phyloP scores from a whole-genome alignment of 2,888 invertebrate species.

The Andrena hattorfiana region DNA sequence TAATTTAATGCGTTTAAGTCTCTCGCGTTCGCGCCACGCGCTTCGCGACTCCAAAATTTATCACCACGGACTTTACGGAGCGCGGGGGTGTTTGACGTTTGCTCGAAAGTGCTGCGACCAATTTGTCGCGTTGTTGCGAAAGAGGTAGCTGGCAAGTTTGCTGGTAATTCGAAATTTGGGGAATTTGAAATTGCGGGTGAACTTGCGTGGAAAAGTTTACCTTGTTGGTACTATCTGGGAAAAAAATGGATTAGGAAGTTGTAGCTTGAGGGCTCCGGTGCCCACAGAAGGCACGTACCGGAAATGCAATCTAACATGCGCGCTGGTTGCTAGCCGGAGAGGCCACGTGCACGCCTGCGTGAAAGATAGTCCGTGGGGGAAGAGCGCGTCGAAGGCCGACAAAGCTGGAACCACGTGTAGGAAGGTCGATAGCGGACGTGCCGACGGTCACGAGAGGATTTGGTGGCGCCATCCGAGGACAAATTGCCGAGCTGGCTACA shows the following conservation, averaged over 20 bases:
- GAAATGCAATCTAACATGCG: constrained; percentile 46
- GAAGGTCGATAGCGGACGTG: constrained; percentile 76
- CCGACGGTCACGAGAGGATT: constrained; percentile 55
- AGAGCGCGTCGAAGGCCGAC: constrained; percentile 1
- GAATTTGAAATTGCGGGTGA: neutral
- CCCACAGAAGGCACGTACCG: constrained; percentile 24
- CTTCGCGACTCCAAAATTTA: constrained; percentile 22
- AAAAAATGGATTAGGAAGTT: constrained; percentile 30
- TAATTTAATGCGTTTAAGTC: constrained; percentile 80
- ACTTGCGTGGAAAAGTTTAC: neutral
- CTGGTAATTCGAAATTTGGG: too few species aligned
- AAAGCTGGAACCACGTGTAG: constrained; percentile 41
- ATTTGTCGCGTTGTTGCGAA: too few species aligned
- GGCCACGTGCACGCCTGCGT: constrained; percentile 40
- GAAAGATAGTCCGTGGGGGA: constrained; percentile 11
- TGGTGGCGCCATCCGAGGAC: constrained; percentile 80
- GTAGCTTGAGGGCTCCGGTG: constrained; percentile 33
- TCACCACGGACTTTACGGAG: too few species aligned
- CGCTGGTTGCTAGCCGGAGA: constrained; percentile 10
- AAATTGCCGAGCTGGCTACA: constrained; percentile 32
- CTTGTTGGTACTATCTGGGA: neutral
- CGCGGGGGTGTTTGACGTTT: neutral
- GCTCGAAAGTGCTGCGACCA: too few species aligned
- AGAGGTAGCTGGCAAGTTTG: too few species aligned
- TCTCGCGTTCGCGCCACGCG: constrained; percentile 41